Evolutionary conservation across 1,140 invertebrate genomes (phyloP).

Genomic region (Magallana gigas): DNA sequence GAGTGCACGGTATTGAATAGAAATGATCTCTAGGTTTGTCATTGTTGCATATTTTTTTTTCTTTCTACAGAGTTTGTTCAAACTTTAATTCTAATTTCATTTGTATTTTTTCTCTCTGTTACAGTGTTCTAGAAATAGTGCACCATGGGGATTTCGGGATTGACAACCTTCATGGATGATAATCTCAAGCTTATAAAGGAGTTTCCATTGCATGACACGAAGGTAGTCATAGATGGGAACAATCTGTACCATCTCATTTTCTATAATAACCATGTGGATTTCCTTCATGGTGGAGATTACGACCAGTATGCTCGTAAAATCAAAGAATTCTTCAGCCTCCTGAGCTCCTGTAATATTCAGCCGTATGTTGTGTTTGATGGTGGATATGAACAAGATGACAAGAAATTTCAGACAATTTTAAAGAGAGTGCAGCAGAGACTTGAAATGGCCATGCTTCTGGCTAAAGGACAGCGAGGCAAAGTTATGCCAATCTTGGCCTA

Average conservation of each 20-base stretch:
- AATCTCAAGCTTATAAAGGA: constrained; percentile 84
- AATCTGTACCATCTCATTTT: constrained; percentile 88
- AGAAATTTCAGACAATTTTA: constrained; percentile 87
- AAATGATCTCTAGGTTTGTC: no score
- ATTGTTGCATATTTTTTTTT: no score
- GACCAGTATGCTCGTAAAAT: constrained; percentile 85
- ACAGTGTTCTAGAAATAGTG: neutral
- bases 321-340: constrained; percentile 85
- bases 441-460: constrained; percentile 72
- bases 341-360: constrained; percentile 87
- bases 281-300: constrained; percentile 92
- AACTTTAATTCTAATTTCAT: no score
- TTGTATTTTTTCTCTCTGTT: no score
- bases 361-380: constrained; percentile 92
- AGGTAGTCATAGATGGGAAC: constrained; percentile 90
- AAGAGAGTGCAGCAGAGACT: constrained; percentile 84
- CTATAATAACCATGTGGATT: constrained; percentile 83
- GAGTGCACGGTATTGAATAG: no score
- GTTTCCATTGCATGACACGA: constrained; percentile 85
- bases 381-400: constrained; percentile 84
- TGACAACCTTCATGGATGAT: constrained; percentile 84
- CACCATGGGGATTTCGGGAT: constrained; percentile 82
- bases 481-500: constrained; percentile 81
- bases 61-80: no score
- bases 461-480: constrained; percentile 65